Conservation (phyloP, 2,797 vertebrate species). For the Thalassophryne amazonica region DNA sequence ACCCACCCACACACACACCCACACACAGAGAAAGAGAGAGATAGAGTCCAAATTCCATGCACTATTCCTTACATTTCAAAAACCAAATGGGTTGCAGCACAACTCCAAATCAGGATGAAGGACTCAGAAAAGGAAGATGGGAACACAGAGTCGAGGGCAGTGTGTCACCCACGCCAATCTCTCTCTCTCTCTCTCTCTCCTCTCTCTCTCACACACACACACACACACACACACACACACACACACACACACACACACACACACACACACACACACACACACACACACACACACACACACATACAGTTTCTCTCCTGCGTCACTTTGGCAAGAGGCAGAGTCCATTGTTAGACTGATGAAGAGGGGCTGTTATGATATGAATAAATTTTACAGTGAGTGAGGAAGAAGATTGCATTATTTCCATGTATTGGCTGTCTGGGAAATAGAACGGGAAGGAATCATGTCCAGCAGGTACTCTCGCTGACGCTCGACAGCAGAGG, state of each 20-base stretch:
- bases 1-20: too few species aligned
- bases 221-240: background rate
- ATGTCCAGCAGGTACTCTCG: slow-evolving; percentile 98
- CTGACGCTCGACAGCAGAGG: slow-evolving; percentile 93
- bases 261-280: slow-evolving; percentile 8
- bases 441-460: slow-evolving; percentile 97
- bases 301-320: slow-evolving; percentile 35
- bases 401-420: slow-evolving; percentile 81
- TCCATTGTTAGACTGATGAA: slow-evolving; percentile 66
- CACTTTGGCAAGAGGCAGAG: slow-evolving; percentile 49
- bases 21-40: too few species aligned
- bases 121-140: slow-evolving; percentile 34
- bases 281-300: background rate
- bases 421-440: slow-evolving; percentile 94
- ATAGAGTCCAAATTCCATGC: slow-evolving; percentile 37
- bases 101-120: slow-evolving; percentile 35
- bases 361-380: slow-evolving; percentile 74
- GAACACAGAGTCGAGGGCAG: slow-evolving; percentile 34
- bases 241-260: slow-evolving; percentile 3
- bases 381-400: slow-evolving; percentile 40
- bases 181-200: too few species aligned
- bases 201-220: slow-evolving; percentile 24
- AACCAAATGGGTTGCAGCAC: slow-evolving; percentile 25
- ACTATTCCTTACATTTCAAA: slow-evolving; percentile 44
- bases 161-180: too few species aligned